Evolutionary conservation across 2,113 vertebrate genomes (phyloP).

Genomic region (Apus apus): DNA sequence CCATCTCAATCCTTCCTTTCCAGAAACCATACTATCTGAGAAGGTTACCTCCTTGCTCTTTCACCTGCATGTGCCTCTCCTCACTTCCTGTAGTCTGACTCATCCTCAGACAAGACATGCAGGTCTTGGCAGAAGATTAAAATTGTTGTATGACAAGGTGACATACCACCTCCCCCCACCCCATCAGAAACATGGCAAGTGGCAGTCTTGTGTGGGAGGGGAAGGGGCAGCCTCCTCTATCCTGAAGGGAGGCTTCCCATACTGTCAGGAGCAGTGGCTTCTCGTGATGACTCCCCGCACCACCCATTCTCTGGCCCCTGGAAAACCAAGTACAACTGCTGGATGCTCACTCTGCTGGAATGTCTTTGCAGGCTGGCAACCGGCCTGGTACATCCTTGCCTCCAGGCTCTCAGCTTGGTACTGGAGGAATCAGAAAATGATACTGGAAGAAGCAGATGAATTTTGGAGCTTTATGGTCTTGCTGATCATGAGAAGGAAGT

Average conservation of each 20-base stretch:
- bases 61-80: background rate
- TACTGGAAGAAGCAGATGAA: background rate
- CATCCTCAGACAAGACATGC: background rate
- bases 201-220: background rate
- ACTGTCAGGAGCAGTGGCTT: background rate
- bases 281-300: rapidly evolving
- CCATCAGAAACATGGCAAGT: background rate
- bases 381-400: background rate
- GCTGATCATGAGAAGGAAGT: background rate
- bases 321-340: rapidly evolving
- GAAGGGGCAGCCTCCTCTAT: background rate
- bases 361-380: background rate
- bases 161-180: background rate
- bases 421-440: background rate
- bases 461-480: background rate
- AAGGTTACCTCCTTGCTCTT: background rate
- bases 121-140: background rate
- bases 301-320: background rate
- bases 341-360: background rate
- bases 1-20: background rate
- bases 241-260: background rate
- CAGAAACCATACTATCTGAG: background rate
- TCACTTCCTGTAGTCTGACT: slow-evolving; percentile 2
- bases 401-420: background rate
- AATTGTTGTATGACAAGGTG: background rate